phyloP scores from a whole-genome alignment of 2,113 vertebrate genomes.

The Gallinago jamesoni region DNA sequence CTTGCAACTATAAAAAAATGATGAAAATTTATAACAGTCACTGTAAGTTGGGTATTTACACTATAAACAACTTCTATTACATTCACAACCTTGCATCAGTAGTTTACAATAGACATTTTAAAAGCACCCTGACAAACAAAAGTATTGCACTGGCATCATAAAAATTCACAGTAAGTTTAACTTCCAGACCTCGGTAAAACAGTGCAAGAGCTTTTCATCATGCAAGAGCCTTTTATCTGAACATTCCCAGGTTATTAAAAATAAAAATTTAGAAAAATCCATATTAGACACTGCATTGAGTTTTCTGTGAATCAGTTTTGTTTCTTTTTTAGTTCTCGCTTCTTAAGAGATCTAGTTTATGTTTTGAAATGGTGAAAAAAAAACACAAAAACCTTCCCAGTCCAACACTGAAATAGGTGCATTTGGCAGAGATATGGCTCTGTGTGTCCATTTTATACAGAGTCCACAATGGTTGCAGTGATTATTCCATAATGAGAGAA shows the following conservation, averaged over 20 bases:
- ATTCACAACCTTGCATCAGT: neutral
- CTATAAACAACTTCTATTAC: neutral
- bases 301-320: neutral
- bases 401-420: neutral
- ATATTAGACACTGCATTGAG: neutral
- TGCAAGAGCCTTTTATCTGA: slow-evolving; percentile 36
- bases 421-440: slow-evolving; percentile 10
- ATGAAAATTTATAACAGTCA: neutral
- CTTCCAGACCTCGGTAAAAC: slow-evolving; percentile 6
- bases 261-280: neutral
- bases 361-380: neutral
- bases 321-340: neutral
- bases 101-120: neutral
- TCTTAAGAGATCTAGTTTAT: neutral
- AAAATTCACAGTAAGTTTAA: slow-evolving; percentile 59
- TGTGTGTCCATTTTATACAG: neutral
- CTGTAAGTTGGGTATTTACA: slow-evolving; percentile 24
- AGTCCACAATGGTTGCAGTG: neutral
- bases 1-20: neutral
- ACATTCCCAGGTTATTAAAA: neutral
- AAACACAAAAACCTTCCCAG: neutral
- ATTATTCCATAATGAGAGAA: neutral
- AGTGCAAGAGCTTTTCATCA: slow-evolving; percentile 48
- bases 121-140: slow-evolving; percentile 57
- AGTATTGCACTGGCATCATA: slow-evolving; percentile 50